phyloP scores from a whole-genome alignment of 2,113 vertebrate species.

The Lamprotornis superbus region DNA sequence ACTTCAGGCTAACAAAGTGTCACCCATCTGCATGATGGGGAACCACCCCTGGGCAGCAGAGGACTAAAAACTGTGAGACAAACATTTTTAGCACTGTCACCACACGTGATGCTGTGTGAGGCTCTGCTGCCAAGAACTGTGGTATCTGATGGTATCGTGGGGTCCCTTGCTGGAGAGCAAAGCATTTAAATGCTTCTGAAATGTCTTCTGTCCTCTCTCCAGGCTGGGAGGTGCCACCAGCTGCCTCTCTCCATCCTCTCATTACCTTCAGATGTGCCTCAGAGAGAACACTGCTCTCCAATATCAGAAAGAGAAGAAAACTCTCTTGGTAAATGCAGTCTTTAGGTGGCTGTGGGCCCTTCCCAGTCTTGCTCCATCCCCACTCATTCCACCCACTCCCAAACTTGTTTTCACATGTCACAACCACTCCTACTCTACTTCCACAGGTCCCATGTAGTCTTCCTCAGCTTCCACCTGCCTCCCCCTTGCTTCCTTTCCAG shows the following conservation, averaged over 20 bases:
- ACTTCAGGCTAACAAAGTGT: background rate
- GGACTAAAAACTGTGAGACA: slow-evolving; percentile 5
- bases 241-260: background rate
- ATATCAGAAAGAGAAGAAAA: background rate
- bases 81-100: background rate
- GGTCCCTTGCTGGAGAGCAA: background rate
- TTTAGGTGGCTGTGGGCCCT: background rate
- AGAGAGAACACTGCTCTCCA: background rate
- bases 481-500: background rate
- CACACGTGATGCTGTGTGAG: background rate
- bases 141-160: background rate
- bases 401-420: slow-evolving; percentile 52
- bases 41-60: background rate
- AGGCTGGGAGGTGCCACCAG: background rate
- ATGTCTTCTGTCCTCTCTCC: background rate
- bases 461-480: slow-evolving; percentile 33
- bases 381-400: background rate
- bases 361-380: background rate
- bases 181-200: slow-evolving; percentile 1
- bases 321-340: background rate
- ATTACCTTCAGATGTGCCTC: background rate
- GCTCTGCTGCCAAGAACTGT: background rate
- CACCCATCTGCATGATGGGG: background rate
- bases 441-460: background rate
- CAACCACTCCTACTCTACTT: slow-evolving; percentile 43